Base-by-base conservation (phyloP, 2,797 vertebrate genomes). In the Florisuga fusca region DNA sequence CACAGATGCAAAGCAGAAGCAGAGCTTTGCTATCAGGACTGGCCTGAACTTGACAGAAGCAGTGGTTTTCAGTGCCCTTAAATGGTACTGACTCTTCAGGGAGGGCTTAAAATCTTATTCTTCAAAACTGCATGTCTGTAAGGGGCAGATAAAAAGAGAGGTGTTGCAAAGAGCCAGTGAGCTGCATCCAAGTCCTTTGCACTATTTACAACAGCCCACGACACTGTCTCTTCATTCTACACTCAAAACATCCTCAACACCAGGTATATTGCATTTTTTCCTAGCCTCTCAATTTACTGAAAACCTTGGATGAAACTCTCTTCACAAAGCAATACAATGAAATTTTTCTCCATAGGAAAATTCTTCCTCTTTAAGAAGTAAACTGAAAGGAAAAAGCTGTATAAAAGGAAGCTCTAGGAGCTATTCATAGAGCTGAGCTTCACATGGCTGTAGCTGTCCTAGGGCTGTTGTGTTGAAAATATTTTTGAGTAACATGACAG, bases 1-100 rank as follows among this genome's bases (percentile, higher is more conserved):
- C n/a, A 54, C 0, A 1, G 84, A 85, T 57, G 43, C 76, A 86
- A 63, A 91, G 69, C 85, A 94, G 79, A 58, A 93, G 26, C 58
- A 34, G 45, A 77, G 33, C 26, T 92, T 73, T 69, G 76, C 72
- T 96, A 89, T 90, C 89, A 87, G 41, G 51, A 21, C 33, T 25
- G 36, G 31, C 27, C 78, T 91, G 68, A 92, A 84, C 46, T 50
- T 51, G 34, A 74, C 23, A 76, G 84, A 89, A n/a, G 14, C 63
- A 76, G 57, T 25, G 50, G 71, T 75, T 75, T 75, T 51, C 89
- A 38, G 73, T 86, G 82, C 80, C 91, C 83, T 96, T 96, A 93
- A 84, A 94, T 62, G 89, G 85, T 36, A 72, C 45, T 78, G 66
- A 36, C 4, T 84, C 22, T 89, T 78, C 31, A 72, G 34, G 26